Conservation (phyloP, 2,797 vertebrate genomes). For the Crocodylus rhombifer region DNA sequence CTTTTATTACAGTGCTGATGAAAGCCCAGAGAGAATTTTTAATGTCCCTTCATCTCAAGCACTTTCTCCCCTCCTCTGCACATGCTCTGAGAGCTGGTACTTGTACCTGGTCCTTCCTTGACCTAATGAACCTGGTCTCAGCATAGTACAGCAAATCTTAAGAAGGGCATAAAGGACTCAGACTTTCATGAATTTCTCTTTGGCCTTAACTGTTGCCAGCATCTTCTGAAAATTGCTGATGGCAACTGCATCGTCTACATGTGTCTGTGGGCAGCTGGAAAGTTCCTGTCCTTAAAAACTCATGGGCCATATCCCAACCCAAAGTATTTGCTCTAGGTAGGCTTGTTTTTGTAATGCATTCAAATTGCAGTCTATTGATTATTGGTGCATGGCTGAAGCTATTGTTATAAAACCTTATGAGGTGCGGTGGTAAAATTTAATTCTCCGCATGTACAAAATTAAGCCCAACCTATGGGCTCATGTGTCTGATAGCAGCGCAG, state of each 20-base stretch:
- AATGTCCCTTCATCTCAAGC: accelerated
- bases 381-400: background rate
- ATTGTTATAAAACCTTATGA: background rate
- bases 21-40: too few species aligned
- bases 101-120: background rate
- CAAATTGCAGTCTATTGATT: background rate
- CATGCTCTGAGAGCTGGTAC: too few species aligned
- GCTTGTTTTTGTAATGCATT: accelerated
- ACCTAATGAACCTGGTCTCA: background rate
- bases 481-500: accelerated
- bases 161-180: background rate
- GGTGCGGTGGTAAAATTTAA: background rate
- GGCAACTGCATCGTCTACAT: background rate
- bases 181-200: accelerated
- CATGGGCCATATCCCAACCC: background rate
- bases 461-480: background rate
- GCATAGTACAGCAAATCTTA: background rate
- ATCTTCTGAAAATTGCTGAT: background rate
- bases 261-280: background rate
- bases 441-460: too few species aligned
- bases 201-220: background rate
- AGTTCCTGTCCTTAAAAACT: background rate
- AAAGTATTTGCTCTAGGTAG: accelerated
- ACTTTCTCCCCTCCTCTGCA: accelerated
- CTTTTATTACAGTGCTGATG: background rate